Conservation (phyloP, 2,888 invertebrate genomes). For the Latrodectus elegans region DNA sequence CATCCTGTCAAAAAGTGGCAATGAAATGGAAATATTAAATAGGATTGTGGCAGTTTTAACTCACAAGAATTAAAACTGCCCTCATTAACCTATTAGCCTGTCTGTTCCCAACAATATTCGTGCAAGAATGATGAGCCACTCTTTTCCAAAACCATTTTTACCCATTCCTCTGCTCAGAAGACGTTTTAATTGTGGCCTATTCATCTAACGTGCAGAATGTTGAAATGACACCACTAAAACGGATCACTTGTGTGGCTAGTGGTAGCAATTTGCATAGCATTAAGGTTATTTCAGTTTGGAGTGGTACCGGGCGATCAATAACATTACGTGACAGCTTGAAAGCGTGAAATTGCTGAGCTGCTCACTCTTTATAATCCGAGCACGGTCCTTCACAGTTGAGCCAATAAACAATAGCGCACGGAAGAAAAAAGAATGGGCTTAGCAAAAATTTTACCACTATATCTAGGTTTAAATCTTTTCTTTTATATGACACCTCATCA, state of each 20-base stretch:
- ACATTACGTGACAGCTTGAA: constrained; percentile 58
- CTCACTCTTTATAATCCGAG: constrained; percentile 57
- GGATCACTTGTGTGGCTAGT: constrained; percentile 11
- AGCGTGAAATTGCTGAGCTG: constrained; percentile 61
- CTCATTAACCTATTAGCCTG: too few species aligned
- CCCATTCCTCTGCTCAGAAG: too few species aligned
- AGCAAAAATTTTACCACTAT: constrained; percentile 15
- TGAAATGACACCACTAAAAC: constrained; percentile 26
- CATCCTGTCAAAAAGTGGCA: too few species aligned
- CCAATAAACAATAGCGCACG: constrained; percentile 60
- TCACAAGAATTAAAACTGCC: too few species aligned
- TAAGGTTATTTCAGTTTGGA: constrained; percentile 25
- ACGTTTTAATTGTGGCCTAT: too few species aligned
- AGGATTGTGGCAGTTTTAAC: too few species aligned
- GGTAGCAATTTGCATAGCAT: constrained; percentile 50
- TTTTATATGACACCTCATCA: neutral
- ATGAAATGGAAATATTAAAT: too few species aligned
- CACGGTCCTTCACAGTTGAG: constrained; percentile 58
- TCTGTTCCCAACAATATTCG: too few species aligned
- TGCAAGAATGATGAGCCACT: too few species aligned
- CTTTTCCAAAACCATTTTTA: too few species aligned
- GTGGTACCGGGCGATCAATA: constrained; percentile 50
- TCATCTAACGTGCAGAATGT: neutral
- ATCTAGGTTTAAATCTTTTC: constrained; percentile 4
- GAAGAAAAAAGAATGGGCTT: constrained; percentile 16